phyloP scores from a whole-genome alignment of 2,888 invertebrate genomes.

The Hypselothyrea guttata region DNA sequence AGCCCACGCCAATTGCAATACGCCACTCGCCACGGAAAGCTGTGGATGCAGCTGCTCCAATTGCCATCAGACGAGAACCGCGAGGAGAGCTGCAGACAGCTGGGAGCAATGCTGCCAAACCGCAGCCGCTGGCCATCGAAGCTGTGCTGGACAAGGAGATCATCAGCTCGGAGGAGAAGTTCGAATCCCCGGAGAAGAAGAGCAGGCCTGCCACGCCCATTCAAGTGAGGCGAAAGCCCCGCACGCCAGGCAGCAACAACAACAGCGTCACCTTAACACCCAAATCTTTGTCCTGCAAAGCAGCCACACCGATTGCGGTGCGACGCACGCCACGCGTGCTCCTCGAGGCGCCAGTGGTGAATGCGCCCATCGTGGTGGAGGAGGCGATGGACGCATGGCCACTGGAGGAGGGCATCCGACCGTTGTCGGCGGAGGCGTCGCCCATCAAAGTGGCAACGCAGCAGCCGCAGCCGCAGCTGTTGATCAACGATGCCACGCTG shows the following conservation, averaged over 20 bases:
- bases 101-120: conserved; percentile 14
- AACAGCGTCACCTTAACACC: conserved; percentile 36
- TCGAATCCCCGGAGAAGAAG: conserved; percentile 80
- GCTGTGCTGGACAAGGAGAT: conserved; percentile 78
- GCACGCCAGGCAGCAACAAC: conserved; percentile 63
- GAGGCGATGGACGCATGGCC: conserved; percentile 81
- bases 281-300: conserved; percentile 47
- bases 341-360: conserved; percentile 47
- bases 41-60: conserved; percentile 23
- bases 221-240: conserved; percentile 79
- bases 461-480: conserved; percentile 11
- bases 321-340: conserved; percentile 79
- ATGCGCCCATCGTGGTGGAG: conserved; percentile 66
- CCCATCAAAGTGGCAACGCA: conserved; percentile 7
- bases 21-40: conserved; percentile 42
- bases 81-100: conserved; percentile 11
- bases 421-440: conserved; percentile 24
- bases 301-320: conserved; percentile 79
- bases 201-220: conserved; percentile 80
- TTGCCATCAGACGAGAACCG: conserved; percentile 23
- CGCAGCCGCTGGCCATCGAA: conserved; percentile 55
- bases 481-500: conserved; percentile 51
- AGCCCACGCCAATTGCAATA: conserved; percentile 39
- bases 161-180: conserved; percentile 80
- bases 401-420: conserved; percentile 40